Conservation (phyloP, 2,797 vertebrate species). For the Coendou prehensilis region DNA sequence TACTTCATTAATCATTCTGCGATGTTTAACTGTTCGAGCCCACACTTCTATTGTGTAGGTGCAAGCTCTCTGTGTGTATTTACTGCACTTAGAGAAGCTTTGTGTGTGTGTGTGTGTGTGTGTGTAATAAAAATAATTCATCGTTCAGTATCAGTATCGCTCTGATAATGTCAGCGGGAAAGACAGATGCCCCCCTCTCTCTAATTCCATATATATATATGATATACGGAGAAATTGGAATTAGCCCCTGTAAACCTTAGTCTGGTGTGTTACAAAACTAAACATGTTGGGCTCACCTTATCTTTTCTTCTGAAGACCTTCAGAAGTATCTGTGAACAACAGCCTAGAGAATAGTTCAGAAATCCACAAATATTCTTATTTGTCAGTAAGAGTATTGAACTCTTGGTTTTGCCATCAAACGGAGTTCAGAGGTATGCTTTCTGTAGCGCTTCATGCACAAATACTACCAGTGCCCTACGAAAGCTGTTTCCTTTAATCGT, state of each 20-base stretch:
- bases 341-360: conserved; percentile 3
- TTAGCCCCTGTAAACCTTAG: background rate
- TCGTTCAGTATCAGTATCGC: conserved; percentile 18
- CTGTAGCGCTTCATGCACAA: background rate
- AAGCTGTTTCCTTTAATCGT: background rate
- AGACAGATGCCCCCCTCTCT: background rate
- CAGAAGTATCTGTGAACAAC: background rate
- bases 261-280: conserved; percentile 13
- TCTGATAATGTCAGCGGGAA: background rate
- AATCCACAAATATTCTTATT: background rate
- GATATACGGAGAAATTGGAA: background rate
- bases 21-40: conserved; percentile 10
- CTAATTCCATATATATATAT: background rate
- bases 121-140: conserved; percentile 6
- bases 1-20: conserved; percentile 56
- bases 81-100: background rate
- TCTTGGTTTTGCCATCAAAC: background rate
- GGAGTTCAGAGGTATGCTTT: background rate
- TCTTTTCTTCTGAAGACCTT: conserved; percentile 25
- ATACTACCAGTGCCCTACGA: background rate
- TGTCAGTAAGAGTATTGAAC: conserved; percentile 34
- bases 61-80: background rate
- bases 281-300: background rate
- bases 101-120: background rate
- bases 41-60: conserved; percentile 6